Percentiles rank a stretch among this genome's conserved stretches.
These are phyloP conservation scores for Lordiphosa stackelbergi DNA, from an alignment of 1,140 invertebrate species.

Conservation along the genomic window DNA sequence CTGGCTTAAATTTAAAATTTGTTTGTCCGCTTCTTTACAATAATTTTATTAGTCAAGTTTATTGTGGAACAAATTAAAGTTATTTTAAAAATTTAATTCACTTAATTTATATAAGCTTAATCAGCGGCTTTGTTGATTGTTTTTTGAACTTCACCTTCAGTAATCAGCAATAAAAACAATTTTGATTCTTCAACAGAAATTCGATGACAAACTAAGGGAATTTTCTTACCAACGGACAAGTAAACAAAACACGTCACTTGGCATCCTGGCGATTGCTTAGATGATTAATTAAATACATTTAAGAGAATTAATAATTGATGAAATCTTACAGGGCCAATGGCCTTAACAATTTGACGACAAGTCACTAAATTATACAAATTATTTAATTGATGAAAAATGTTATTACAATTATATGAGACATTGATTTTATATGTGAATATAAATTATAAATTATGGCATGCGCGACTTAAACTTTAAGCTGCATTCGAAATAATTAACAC, in stretches of 20 bases:
- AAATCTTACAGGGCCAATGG: conserved; percentile 31
- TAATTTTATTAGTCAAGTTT: too few species aligned
- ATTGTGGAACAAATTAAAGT: too few species aligned
- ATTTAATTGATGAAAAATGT: conserved; percentile 60
- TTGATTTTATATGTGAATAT: conserved; percentile 24
- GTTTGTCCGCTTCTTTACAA: too few species aligned
- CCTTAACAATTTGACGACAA: conserved; percentile 7
- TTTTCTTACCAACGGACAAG: conserved; percentile 16
- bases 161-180: conserved; percentile 31
- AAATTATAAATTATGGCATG: conserved; percentile 29
- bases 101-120: too few species aligned
- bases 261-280: conserved; percentile 7
- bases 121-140: background rate
- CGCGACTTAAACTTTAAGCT: too few species aligned
- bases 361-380: conserved; percentile 44
- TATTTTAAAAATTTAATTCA: too few species aligned
- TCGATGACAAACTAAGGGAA: conserved; percentile 36
- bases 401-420: conserved; percentile 52
- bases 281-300: background rate
- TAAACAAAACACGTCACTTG: conserved; percentile 27
- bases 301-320: background rate
- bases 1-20: too few species aligned
- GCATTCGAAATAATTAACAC: conserved; percentile 21
- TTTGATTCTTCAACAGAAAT: conserved; percentile 33
- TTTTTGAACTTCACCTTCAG: conserved; percentile 32